These are phyloP conservation scores for Cryptus armator DNA, from an alignment of 2,888 invertebrate species.

Conservation along the genomic window DNA sequence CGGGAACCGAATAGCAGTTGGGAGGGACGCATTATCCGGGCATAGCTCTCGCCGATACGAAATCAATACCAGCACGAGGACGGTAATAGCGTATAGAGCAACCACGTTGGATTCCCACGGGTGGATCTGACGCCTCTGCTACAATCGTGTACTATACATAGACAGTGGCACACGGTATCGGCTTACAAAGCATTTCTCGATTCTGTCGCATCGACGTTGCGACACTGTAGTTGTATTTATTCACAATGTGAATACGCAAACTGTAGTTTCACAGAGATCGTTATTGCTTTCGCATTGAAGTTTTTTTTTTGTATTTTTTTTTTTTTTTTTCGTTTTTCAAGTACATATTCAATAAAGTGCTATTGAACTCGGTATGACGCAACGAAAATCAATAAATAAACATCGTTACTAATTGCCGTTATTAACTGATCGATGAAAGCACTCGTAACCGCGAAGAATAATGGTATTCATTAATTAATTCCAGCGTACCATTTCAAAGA, in stretches of 20 bases:
- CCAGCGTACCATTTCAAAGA: too few relatives aligned
- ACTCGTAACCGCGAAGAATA: too few relatives aligned
- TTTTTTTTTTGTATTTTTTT: neutral
- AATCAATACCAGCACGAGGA: conserved; percentile 69
- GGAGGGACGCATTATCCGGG: conserved; percentile 67
- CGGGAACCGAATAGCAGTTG: conserved; percentile 32
- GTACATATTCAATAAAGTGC: too few relatives aligned
- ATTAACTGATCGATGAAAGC: too few relatives aligned
- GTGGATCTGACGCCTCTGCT: conserved; percentile 43
- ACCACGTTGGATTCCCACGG: conserved; percentile 47
- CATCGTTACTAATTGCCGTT: too few relatives aligned
- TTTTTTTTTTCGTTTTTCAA: too few relatives aligned
- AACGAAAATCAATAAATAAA: too few relatives aligned
- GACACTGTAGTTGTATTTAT: neutral
- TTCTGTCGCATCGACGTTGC: neutral
- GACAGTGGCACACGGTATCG: neutral
- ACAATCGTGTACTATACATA: conserved; percentile 15
- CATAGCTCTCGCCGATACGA: conserved; percentile 66
- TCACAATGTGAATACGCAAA: neutral
- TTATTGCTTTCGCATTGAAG: neutral
- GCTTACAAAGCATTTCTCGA: conserved; percentile 27
- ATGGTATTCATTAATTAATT: too few relatives aligned
- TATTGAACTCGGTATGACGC: too few relatives aligned
- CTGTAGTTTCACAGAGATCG: neutral
- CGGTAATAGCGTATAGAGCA: conserved; percentile 58